These are phyloP conservation scores for Sebastolobus altivelis DNA, from an alignment of 2,797 vertebrate genomes.

Conservation along the genomic window DNA sequence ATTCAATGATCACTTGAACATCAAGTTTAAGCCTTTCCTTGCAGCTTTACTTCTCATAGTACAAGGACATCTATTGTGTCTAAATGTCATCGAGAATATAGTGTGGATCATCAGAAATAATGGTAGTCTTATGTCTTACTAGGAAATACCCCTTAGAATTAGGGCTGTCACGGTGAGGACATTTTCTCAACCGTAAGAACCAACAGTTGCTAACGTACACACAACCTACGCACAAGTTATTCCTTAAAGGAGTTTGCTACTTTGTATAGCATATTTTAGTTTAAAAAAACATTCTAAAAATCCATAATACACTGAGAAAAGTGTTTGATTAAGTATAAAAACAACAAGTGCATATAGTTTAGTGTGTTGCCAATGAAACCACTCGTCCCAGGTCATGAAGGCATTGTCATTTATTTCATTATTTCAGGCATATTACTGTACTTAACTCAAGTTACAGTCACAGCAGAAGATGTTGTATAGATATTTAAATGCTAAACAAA, in stretches of 20 bases:
- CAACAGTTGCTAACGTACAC: too few relatives aligned
- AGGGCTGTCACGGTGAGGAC: too few relatives aligned
- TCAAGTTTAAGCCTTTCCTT: background rate
- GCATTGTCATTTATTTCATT: background rate
- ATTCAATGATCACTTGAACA: constrained; percentile 16
- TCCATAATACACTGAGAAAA: background rate
- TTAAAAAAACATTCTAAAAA: too few relatives aligned
- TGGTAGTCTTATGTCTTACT: background rate
- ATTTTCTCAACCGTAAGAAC: too few relatives aligned
- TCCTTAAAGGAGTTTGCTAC: too few relatives aligned
- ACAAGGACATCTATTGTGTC: constrained; percentile 36
- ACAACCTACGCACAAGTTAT: too few relatives aligned
- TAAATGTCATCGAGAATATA: background rate
- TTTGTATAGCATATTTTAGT: too few relatives aligned
- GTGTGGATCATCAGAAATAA: background rate
- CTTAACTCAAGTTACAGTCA: background rate
- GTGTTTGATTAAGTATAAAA: background rate
- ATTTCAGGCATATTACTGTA: background rate
- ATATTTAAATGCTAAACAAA: background rate
- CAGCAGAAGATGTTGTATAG: background rate
- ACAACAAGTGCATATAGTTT: background rate
- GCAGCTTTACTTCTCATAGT: background rate
- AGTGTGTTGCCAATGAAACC: background rate
- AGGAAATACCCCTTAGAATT: constrained; percentile 26
- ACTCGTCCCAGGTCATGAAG: background rate